phyloP scores from a whole-genome alignment of 2,797 vertebrate species.

The Poeciliopsis gracilis region DNA sequence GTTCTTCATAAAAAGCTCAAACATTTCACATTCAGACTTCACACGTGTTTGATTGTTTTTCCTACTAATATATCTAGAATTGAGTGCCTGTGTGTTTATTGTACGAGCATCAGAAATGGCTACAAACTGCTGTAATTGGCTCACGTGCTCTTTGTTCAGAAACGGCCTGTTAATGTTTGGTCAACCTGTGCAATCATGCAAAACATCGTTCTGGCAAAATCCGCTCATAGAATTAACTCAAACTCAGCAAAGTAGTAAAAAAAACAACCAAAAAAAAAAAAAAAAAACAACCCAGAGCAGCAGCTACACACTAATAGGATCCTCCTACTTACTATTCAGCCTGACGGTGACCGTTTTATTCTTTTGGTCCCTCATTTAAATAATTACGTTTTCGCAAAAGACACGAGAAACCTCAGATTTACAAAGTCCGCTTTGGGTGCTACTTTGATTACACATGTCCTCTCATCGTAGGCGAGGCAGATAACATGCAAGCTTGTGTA shows the following conservation, averaged over 20 bases:
- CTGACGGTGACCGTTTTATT: conserved; percentile 4
- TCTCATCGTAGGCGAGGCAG: conserved; percentile 14
- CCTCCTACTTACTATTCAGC: neutral
- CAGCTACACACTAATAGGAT: conserved; percentile 9
- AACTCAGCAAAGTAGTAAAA: neutral
- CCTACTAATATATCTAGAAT: neutral
- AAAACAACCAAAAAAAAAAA: too few relatives aligned
- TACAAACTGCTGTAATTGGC: neutral
- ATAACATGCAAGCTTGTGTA: conserved; percentile 21
- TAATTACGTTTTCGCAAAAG: conserved; percentile 8
- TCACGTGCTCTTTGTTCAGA: neutral
- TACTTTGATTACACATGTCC: conserved; percentile 36
- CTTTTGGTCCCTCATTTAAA: conserved; percentile 8
- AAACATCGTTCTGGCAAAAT: neutral
- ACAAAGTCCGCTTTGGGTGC: conserved; percentile 9
- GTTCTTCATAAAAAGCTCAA: neutral
- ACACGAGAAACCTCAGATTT: conserved; percentile 11
- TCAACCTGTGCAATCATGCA: neutral
- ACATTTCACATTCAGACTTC: neutral
- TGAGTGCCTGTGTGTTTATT: neutral
- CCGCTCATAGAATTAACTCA: neutral
- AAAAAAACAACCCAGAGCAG: too few relatives aligned
- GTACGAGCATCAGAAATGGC: neutral
- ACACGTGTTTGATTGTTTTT: neutral
- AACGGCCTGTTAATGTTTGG: neutral